phyloP scores from a whole-genome alignment of 2,113 vertebrate species.

The Panthera uncia region DNA sequence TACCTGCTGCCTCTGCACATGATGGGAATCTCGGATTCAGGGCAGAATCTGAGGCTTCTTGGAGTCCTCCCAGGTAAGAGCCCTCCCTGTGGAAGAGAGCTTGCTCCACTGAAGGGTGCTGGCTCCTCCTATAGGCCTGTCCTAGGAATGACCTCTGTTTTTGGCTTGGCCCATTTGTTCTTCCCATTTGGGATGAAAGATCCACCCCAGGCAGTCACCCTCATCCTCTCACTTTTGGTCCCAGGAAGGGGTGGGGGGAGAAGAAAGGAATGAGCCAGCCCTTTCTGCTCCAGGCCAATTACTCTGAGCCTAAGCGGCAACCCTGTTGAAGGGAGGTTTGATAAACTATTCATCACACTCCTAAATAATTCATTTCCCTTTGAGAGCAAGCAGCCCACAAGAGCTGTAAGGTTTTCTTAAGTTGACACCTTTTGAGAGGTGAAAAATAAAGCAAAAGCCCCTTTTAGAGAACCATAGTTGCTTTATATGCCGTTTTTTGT shows the following conservation, averaged over 20 bases:
- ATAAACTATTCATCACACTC: conserved; percentile 71
- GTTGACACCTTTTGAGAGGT: conserved; percentile 66
- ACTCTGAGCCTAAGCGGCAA: conserved; percentile 57
- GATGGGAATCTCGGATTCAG: neutral
- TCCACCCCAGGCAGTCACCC: conserved; percentile 22
- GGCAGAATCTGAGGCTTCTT: neutral
- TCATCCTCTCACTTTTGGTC: neutral
- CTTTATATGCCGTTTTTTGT: neutral
- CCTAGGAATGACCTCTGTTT: conserved; percentile 1
- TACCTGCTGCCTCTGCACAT: neutral
- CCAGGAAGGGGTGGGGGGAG: neutral
- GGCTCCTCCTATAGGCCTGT: conserved; percentile 62
- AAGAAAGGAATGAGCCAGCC: neutral
- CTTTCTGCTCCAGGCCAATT: conserved; percentile 59
- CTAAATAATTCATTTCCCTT: conserved; percentile 66
- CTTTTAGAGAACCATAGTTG: conserved; percentile 52
- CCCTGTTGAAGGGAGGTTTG: conserved; percentile 52
- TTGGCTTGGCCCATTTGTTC: neutral
- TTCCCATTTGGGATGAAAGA: conserved; percentile 40
- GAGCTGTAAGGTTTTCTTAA: conserved; percentile 63
- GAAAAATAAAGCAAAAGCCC: conserved; percentile 61
- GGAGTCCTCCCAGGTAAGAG: conserved; percentile 4
- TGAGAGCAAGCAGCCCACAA: conserved; percentile 45
- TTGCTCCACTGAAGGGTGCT: conserved; percentile 49
- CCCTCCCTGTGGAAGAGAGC: neutral